Base-by-base conservation (phyloP, 1,140 invertebrate species). In the Epicauta chinensis region DNA sequence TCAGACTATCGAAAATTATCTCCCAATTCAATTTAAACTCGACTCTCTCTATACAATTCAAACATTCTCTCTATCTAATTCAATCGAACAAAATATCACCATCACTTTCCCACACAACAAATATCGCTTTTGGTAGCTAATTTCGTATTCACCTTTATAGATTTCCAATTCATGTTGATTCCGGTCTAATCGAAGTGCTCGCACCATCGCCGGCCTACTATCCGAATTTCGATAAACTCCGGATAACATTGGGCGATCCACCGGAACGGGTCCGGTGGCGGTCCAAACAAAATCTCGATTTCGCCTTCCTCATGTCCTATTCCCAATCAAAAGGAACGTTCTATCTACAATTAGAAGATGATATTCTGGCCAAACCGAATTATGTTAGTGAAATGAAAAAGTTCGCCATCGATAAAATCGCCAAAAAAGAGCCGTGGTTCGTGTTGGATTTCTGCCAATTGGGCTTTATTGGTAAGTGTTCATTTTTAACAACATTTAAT, bases 261-360 rank as follows among this genome's bases (percentile, higher is more conserved):
- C 75, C 81, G 51, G 91, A 96, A 64, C 77, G 94, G 16, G 90
- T 97, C 0, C 79, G 86, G 58, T 98, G 95, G 95, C 76, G 94
- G 39, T 93, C 93, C 1, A 98, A 98, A 68, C 95, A 98, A 71
- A 97, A 97, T 72, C 75, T 96, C 36, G 95, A 98, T 70, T 95
- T 91, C 71, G 87, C 93, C 4, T 98, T 93, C 71, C 75, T 98
- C 0, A 98, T 98, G 95, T 87, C 94, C 55, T 97, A 97, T 69
- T 87, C 87, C 7, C 88, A 92, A 62, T 80, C 81, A 0, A 85
- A 84, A 65, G 60, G 83, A 45, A 86, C 80, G 0, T 90, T 87
- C 68, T 89, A 89, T 59, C 77, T 91, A 12, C 90, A 97, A 79
- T 73, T 98, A 6, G 95, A 98, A 75, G 96, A 98, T 71, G 95